Evolutionary conservation across 92 coral and sea anemone genomes (phyloP).

Genomic region (Nematostella vectensis): DNA sequence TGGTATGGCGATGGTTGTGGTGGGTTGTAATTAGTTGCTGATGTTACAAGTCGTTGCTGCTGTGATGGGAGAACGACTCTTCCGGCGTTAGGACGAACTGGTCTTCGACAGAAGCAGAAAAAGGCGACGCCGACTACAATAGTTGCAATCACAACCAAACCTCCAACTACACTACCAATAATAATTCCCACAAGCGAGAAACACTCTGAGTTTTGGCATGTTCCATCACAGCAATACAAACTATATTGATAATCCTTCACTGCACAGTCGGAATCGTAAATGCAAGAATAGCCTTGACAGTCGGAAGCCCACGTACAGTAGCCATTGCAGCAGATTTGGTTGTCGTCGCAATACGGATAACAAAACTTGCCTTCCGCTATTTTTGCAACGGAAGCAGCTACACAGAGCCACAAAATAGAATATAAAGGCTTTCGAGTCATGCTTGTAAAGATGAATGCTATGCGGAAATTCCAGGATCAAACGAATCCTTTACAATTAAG

Average conservation of each 20-base stretch:
- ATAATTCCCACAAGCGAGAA: not conserved
- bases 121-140: not conserved
- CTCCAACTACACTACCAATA: constrained; percentile 1
- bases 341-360: constrained; percentile 1
- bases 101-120: constrained; percentile 3
- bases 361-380: too few species aligned
- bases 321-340: constrained; percentile 9
- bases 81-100: not conserved
- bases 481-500: too few species aligned
- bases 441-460: too few species aligned
- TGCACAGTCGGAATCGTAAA: not conserved
- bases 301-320: constrained; percentile 1
- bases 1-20: not conserved
- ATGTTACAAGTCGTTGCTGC: not conserved
- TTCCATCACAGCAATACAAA: constrained; percentile 2
- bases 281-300: constrained; percentile 2
- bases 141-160: not conserved
- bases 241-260: too few species aligned
- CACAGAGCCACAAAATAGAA: too few species aligned
- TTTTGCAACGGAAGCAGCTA: too few species aligned
- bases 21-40: not conserved
- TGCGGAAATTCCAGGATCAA: too few species aligned
- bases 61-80: not conserved
- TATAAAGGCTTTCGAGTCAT: too few species aligned
- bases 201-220: not conserved